phyloP scores from a whole-genome alignment of 2,113 vertebrate species.

The Callospermophilus lateralis region DNA sequence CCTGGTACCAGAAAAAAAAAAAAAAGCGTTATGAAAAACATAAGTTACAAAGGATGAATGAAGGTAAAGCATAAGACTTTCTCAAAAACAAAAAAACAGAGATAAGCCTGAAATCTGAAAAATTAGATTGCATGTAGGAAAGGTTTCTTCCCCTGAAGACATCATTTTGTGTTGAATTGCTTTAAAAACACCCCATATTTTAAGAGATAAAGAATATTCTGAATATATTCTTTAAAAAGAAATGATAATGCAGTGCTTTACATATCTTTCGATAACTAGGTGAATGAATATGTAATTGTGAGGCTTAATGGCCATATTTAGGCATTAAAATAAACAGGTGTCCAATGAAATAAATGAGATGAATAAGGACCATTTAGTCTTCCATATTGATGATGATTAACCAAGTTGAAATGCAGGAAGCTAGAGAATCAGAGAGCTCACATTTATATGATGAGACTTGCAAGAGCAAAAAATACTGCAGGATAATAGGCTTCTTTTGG shows the following conservation, averaged over 20 bases:
- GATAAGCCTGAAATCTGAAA: neutral
- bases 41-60: neutral
- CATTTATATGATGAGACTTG: constrained; percentile 3
- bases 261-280: constrained; percentile 33
- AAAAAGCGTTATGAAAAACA: neutral
- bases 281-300: constrained; percentile 59
- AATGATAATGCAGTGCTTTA: constrained; percentile 8
- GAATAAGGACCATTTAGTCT: constrained; percentile 53
- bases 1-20: too few species aligned
- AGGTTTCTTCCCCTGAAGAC: neutral
- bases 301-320: constrained; percentile 42
- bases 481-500: constrained; percentile 1
- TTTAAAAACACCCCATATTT: constrained; percentile 17
- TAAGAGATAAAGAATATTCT: constrained; percentile 47
- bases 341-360: constrained; percentile 38
- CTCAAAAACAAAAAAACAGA: neutral
- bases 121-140: neutral
- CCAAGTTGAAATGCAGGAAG: constrained; percentile 52
- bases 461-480: neutral
- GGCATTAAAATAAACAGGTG: constrained; percentile 73
- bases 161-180: neutral
- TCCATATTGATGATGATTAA: constrained; percentile 53
- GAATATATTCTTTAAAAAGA: constrained; percentile 52
- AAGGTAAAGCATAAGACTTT: neutral
- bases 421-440: constrained; percentile 1